Conservation (phyloP, 1,140 invertebrate species). For the Varroa destructor region DNA sequence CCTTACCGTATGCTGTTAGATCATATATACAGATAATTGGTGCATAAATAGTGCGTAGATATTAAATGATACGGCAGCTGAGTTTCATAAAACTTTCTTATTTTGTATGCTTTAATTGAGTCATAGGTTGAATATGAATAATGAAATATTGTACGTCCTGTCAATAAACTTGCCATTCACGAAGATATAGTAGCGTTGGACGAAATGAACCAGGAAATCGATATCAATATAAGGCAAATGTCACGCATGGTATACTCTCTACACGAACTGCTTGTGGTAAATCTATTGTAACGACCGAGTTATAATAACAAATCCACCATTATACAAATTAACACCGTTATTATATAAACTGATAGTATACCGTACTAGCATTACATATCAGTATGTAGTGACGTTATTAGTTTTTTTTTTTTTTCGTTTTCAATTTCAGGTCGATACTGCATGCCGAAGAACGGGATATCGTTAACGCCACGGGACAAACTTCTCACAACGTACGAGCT, state of each 20-base stretch:
- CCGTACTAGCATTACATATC: no score
- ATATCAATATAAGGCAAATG: no score
- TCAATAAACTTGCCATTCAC: background rate
- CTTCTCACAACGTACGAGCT: constrained; percentile 76
- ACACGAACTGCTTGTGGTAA: no score
- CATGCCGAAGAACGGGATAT: constrained; percentile 88
- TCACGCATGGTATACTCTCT: no score
- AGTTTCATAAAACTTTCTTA: constrained; percentile 32
- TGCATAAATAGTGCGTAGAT: background rate
- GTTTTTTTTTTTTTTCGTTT: background rate
- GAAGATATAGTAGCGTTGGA: background rate
- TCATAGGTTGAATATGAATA: background rate
- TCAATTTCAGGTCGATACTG: constrained; percentile 64
- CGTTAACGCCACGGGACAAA: constrained; percentile 55
- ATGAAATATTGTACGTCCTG: background rate
- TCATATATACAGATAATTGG: background rate
- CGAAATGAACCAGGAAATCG: no score
- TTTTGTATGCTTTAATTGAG: constrained; percentile 29
- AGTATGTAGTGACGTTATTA: no score
- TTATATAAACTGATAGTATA: background rate
- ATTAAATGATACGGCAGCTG: background rate
- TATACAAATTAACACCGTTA: constrained; percentile 26
- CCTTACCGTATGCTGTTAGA: background rate
- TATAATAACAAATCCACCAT: no score
- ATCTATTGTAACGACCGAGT: no score